Base-by-base conservation (phyloP, 2,797 vertebrate genomes). In the Pteropus rufus region DNA sequence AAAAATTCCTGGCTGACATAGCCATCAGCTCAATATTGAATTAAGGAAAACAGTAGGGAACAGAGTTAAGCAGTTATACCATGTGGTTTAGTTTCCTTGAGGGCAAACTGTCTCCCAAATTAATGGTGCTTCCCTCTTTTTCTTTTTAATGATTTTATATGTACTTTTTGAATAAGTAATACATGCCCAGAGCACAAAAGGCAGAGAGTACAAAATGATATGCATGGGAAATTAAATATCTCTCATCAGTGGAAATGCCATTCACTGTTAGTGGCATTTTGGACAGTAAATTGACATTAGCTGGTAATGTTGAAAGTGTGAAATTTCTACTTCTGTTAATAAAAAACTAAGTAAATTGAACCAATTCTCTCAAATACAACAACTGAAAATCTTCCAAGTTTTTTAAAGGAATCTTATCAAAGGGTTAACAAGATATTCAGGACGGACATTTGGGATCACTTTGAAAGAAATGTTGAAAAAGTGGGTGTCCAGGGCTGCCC, bases 1-100 rank as follows among this genome's bases (percentile, higher is more conserved):
- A 46, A 46, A 46, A 46, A 46, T 12, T 46, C 98, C 98, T 98
- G 98, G 98, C 56, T 97, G 99, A 83, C 98, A 99, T 97, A 99
- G 98, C 95, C 99, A 99, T 90, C 97, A 98, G 89, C 96, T 99
- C 62, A 94, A 98, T 82, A 99, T 99, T 96, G 21, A 95, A 95
- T 97, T 82, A 93, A 64, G 62, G 54, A 89, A 90, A 75, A 82
- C 41, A 86, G 58, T 60, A 70, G 72, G 60, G 83, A 91, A 36
- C 54, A 81, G 56, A 79, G 36, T 62, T 85, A 80, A 91, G 31
- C 72, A 90, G 95, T 88, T 70, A 85, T 5, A 89, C 58, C 16
- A 70, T 90, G 41, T 76, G 34, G 54, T 64, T 95, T 93, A 29
- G 46, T 79, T 95, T 93, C 56, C 91, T 75, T 80, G 41, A 90